A percentile compares a stretch with the other conserved stretches of the same genome.
phyloP scores from a whole-genome alignment of 2,797 vertebrate genomes.

The Cephalopachus bancanus region DNA sequence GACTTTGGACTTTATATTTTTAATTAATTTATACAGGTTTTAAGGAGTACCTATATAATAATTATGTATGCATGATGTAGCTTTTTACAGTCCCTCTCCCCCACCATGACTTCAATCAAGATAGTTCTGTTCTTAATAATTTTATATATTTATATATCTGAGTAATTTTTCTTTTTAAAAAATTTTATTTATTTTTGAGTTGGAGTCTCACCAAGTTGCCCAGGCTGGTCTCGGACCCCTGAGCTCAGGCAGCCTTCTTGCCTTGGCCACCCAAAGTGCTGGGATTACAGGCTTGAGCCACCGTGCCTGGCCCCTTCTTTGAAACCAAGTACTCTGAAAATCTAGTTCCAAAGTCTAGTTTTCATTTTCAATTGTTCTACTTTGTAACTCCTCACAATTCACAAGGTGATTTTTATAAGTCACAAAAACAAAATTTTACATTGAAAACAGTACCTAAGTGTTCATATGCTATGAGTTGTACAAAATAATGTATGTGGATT shows the following conservation, averaged over 20 bases:
- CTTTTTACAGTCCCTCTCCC: not conserved
- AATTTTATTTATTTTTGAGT: too few relatives aligned
- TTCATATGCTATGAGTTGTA: not conserved
- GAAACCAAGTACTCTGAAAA: not conserved
- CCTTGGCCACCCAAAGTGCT: too few relatives aligned
- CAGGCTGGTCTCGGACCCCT: too few relatives aligned
- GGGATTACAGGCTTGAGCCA: too few relatives aligned
- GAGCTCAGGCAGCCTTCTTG: too few relatives aligned
- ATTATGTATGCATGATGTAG: not conserved
- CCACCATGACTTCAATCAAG: not conserved
- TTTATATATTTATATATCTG: not conserved
- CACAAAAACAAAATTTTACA: not conserved
- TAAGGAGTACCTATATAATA: not conserved
- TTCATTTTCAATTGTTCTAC: not conserved
- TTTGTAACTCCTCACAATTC: not conserved
- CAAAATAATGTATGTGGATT: not conserved
- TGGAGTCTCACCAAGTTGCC: too few relatives aligned
- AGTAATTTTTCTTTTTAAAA: not conserved
- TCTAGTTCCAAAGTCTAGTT: not conserved
- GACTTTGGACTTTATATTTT: constrained; percentile 4
- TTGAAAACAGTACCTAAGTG: not conserved
- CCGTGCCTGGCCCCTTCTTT: not conserved
- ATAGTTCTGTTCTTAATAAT: not conserved
- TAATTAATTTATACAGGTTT: not conserved
- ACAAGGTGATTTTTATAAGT: not conserved